Conservation (phyloP, 2,113 vertebrate genomes). For the Takifugu flavidus region DNA sequence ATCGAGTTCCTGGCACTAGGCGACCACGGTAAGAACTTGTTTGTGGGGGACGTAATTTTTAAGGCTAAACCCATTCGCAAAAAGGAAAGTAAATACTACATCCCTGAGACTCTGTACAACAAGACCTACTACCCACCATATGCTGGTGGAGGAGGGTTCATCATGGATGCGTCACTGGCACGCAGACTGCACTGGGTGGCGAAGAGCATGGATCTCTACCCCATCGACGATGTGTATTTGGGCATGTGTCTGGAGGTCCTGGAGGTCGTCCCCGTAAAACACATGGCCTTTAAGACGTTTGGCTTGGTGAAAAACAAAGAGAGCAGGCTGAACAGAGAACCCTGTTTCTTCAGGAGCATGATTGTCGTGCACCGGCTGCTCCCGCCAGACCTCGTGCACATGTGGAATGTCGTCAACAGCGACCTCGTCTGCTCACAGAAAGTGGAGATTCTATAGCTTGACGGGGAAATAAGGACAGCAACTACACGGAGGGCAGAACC, state of each 20-base stretch:
- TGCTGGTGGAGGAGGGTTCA: conserved; percentile 90
- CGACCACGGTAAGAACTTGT: conserved; percentile 72
- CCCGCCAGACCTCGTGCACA: conserved; percentile 82
- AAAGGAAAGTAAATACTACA: conserved; percentile 94
- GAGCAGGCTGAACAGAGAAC: conserved; percentile 92
- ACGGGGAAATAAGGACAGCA: conserved; percentile 1
- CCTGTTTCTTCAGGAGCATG: conserved; percentile 91
- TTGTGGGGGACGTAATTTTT: conserved; percentile 86
- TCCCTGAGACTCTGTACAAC: conserved; percentile 82
- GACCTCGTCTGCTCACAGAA: conserved; percentile 87
- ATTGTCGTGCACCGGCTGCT: conserved; percentile 96
- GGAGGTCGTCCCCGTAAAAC: conserved; percentile 79
- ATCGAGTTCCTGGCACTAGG: conserved; percentile 84
- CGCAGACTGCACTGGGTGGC: conserved; percentile 79
- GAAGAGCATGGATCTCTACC: conserved; percentile 85
- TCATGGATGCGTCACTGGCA: conserved; percentile 84
- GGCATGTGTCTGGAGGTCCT: conserved; percentile 94
- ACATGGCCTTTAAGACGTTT: conserved; percentile 93
- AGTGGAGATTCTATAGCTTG: conserved; percentile 78
- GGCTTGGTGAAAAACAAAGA: conserved; percentile 88
- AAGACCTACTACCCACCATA: conserved; percentile 89
- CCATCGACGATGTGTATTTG: conserved; percentile 93
- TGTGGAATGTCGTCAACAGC: conserved; percentile 91
- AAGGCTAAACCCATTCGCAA: conserved; percentile 87
- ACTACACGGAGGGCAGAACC: conserved; percentile 6